Percentiles rank a stretch among this genome's conserved stretches.
These are phyloP conservation scores for Notocelia uddmanniana DNA, from an alignment of 2,888 invertebrate genomes.

Conservation along the genomic window DNA sequence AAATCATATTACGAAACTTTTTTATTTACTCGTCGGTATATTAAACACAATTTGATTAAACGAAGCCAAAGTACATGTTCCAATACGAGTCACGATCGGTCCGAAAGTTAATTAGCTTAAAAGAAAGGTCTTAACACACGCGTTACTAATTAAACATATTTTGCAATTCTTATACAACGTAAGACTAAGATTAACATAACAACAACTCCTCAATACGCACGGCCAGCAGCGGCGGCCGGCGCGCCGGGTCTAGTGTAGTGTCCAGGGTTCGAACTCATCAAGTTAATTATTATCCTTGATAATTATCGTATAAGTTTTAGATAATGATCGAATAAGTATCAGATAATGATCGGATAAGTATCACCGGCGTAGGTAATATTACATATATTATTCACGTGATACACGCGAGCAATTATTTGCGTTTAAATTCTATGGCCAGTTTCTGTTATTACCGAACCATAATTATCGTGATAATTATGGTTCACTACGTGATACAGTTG, in stretches of 20 bases:
- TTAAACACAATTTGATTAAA: constrained; percentile 83
- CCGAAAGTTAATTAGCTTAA: constrained; percentile 77
- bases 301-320: too few species aligned
- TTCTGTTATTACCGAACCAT: too few species aligned
- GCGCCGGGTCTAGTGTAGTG: background rate
- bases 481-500: too few species aligned
- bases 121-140: constrained; percentile 77
- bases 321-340: too few species aligned
- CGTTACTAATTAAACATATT: constrained; percentile 75
- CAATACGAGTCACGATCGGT: constrained; percentile 75
- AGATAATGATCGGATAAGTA: too few species aligned
- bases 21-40: constrained; percentile 85
- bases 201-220: constrained; percentile 78
- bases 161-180: constrained; percentile 77
- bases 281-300: too few species aligned
- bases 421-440: too few species aligned
- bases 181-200: constrained; percentile 81
- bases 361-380: too few species aligned
- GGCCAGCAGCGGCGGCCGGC: constrained; percentile 54
- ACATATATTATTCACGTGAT: too few species aligned
- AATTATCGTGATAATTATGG: too few species aligned
- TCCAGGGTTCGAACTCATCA: too few species aligned
- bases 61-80: constrained; percentile 80
- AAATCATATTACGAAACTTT: constrained; percentile 84
- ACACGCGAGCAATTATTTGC: too few species aligned